Conservation (phyloP, 2,888 invertebrate genomes). For the Nomada lathburiana region DNA sequence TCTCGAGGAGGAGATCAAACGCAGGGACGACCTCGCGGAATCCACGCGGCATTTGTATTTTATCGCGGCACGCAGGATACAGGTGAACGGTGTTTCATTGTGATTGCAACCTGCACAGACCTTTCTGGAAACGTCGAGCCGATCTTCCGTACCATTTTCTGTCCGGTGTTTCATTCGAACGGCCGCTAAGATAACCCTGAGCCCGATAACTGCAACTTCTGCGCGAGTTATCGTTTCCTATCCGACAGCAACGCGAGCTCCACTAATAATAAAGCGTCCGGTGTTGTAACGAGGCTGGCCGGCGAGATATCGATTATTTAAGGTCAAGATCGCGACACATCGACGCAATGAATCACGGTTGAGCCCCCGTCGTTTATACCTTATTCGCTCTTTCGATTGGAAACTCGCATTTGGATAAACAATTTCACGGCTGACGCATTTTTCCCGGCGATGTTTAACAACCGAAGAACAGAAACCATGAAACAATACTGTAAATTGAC, state of each 20-base stretch:
- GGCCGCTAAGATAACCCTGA: slow-evolving; percentile 38
- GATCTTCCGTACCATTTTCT: not conserved
- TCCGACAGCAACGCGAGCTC: not conserved
- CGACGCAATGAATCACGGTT: not conserved
- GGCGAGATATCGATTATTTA: slow-evolving; percentile 28
- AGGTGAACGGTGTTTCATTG: slow-evolving; percentile 60
- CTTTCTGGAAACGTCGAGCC: not conserved
- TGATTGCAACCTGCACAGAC: not conserved
- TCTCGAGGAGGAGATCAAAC: slow-evolving; percentile 61
- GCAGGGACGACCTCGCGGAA: slow-evolving; percentile 60
- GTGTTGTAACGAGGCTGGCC: slow-evolving; percentile 28
- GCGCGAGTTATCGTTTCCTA: slow-evolving; percentile 34
- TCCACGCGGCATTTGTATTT: slow-evolving; percentile 54
- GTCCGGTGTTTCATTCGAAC: not conserved
- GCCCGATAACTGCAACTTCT: slow-evolving; percentile 16
- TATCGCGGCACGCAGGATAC: slow-evolving; percentile 72
- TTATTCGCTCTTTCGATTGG: not conserved
- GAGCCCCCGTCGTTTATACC: not conserved
- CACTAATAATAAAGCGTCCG: slow-evolving; percentile 35
- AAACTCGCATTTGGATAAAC: not conserved
- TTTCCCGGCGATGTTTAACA: too few species aligned
- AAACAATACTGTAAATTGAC: too few species aligned
- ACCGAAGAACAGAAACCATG: too few species aligned
- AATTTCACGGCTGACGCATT: too few species aligned
- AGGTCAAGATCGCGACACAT: slow-evolving; percentile 53